These are phyloP conservation scores for Saxidomus purpurata DNA, from an alignment of 1,140 invertebrate genomes.

Conservation along the genomic window DNA sequence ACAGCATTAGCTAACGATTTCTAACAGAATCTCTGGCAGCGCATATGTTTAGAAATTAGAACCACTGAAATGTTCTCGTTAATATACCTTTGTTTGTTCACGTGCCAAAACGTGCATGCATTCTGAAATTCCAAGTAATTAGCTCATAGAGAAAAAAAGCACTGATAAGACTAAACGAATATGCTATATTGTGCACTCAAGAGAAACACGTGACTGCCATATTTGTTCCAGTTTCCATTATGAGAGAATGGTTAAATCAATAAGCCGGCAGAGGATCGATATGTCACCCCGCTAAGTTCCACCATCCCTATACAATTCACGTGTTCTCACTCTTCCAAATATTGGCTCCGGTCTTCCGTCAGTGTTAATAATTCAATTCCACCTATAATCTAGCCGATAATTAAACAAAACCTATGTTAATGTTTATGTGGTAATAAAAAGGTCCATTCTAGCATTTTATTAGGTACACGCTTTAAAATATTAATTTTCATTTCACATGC, in stretches of 20 bases:
- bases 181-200: background rate
- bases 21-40: background rate
- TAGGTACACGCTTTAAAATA: too few species aligned
- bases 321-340: background rate
- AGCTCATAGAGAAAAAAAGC: background rate
- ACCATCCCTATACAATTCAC: background rate
- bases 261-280: background rate
- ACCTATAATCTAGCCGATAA: too few species aligned
- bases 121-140: background rate
- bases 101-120: conserved; percentile 37
- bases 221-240: conserved; percentile 7
- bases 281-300: background rate
- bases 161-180: background rate
- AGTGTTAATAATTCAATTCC: background rate
- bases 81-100: background rate
- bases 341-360: background rate
- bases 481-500: too few species aligned
- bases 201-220: conserved; percentile 20
- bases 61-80: background rate
- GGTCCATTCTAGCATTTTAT: too few species aligned
- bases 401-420: too few species aligned
- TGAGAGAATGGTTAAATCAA: conserved; percentile 19
- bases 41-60: background rate
- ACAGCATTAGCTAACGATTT: background rate
- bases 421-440: too few species aligned